Evolutionary conservation across 2,888 invertebrate genomes (phyloP), one percentile per base, ranked within the genome.

Genomic region (Drosophila aldrichi): DNA sequence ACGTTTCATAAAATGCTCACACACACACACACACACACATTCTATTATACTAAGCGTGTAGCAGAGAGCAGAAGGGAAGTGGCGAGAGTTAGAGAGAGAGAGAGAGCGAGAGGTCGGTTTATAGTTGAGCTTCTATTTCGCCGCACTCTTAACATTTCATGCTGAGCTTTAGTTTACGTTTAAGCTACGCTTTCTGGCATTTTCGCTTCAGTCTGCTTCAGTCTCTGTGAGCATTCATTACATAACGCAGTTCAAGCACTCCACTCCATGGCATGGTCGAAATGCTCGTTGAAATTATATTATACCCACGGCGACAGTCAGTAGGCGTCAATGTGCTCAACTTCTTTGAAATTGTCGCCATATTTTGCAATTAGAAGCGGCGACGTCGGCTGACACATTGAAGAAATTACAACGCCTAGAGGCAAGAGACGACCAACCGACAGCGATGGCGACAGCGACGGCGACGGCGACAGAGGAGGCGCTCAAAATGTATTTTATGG

Each of bases 1-100:
- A 92, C 91, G 92, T 92, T 92, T 90, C 91, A 92, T 92, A 91
- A 91, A 92, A 91, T 88, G 84, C 80, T 74, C n/a, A n/a, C n/a
- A 75, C 82, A 76, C 64, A 73, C 64, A 57, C 61, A 69, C 51
- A 38, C 3, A 58, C 54, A 60, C 43, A 49, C 60, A 67, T 63
- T 43, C 59, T 40, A 38, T 54, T 54, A 54, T 54, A 54, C 54
- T 54, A 20, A 52, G 54, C 38, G n/a, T 25, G 40, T 22, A 14
- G 34, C 2, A 38, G 52, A 20, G 36, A 14, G 38, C 2, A 12
- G 36, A 10, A 3, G 32, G 10, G 32, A 8, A 8, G 20, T 2
- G 32, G 36, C 6, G 36, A 36, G 36, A 36, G 16, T 8, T 29
- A 22, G 3, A 20, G 12, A 20, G n/a, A n/a, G n/a, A n/a, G n/a